Percentiles rank a stretch among this genome's conserved stretches.
Evolutionary conservation across 2,113 vertebrate species (phyloP).

Genomic region (Tricholaema leucomelas): DNA sequence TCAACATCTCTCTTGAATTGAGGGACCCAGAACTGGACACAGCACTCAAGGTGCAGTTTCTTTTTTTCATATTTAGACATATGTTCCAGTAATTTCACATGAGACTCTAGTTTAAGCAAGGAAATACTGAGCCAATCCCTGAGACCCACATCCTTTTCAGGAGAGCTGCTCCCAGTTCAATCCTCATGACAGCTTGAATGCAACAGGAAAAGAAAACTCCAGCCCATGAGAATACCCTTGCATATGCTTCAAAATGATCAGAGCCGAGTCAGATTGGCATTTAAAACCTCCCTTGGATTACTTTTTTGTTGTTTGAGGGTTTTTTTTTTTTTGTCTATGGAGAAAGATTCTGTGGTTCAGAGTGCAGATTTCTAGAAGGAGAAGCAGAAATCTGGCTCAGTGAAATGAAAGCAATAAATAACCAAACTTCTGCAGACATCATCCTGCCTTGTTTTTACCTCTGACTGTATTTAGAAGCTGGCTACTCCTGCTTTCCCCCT

Average conservation of each 20-base stretch:
- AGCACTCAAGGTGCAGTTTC: no score
- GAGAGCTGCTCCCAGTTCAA: neutral
- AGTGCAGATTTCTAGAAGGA: neutral
- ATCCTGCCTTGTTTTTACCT: neutral
- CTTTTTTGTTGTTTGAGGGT: no score
- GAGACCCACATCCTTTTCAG: neutral
- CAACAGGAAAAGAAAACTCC: neutral
- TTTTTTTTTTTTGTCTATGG: no score
- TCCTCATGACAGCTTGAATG: neutral
- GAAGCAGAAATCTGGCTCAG: neutral
- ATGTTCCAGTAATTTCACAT: no score
- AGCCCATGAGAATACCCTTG: neutral
- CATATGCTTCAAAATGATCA: neutral
- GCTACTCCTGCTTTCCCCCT: neutral
- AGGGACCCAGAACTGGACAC: no score
- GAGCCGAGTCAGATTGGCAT: neutral
- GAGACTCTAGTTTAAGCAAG: no score
- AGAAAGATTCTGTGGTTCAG: neutral
- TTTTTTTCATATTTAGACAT: no score
- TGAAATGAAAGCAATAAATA: neutral
- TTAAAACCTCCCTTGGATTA: neutral
- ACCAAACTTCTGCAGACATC: neutral
- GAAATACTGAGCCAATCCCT: neutral
- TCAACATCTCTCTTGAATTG: no score
- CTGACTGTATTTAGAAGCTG: neutral